Conservation (phyloP, 2,113 vertebrate species). For the Lanius collurio region DNA sequence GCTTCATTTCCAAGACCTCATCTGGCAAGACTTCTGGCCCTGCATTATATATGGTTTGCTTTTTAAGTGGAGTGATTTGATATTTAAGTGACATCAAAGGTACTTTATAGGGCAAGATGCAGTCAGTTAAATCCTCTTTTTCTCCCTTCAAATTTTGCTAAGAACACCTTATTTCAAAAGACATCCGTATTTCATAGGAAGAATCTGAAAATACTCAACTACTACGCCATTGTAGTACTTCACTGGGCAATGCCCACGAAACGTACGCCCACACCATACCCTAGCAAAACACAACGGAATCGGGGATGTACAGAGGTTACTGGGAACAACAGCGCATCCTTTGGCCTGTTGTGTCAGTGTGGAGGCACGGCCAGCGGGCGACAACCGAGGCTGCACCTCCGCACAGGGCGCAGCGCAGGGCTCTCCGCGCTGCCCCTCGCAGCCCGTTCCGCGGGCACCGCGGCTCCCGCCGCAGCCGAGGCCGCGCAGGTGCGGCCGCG, state of each 20-base stretch:
- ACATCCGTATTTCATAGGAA: background rate
- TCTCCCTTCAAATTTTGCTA: background rate
- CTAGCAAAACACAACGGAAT: accelerated
- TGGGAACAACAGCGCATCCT: background rate
- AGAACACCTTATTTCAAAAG: background rate
- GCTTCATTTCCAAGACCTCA: background rate
- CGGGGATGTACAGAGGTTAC: accelerated
- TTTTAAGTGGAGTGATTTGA: background rate
- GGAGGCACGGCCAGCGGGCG: accelerated
- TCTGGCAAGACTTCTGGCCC: background rate
- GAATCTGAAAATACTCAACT: background rate
- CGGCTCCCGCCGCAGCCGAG: background rate
- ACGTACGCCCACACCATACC: accelerated
- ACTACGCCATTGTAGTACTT: accelerated
- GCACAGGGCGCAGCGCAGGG: accelerated
- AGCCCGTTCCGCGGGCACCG: background rate
- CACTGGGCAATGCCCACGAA: accelerated
- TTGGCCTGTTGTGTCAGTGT: accelerated
- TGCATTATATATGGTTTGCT: background rate
- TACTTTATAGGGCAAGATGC: background rate
- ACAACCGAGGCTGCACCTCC: accelerated
- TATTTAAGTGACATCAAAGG: background rate
- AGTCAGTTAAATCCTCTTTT: background rate
- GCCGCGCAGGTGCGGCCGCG: background rate
- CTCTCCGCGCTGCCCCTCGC: too few relatives aligned